Evolutionary conservation across 2,888 invertebrate species (phyloP).

Genomic region (Catocala fraxini): DNA sequence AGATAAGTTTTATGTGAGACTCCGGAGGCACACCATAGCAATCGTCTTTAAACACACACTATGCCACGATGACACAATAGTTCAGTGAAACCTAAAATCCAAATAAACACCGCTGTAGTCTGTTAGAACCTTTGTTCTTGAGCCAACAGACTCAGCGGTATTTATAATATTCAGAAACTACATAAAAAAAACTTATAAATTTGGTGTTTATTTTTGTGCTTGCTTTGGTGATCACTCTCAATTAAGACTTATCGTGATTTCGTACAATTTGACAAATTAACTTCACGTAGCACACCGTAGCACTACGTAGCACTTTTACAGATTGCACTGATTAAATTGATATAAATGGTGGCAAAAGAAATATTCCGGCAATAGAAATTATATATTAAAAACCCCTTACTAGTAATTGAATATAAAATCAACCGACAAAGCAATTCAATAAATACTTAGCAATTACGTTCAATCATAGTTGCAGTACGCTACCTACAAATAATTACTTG

Average conservation of each 20-base stretch:
- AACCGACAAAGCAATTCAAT: conserved; percentile 1
- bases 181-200: conserved; percentile 15
- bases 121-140: conserved; percentile 83
- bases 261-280: neutral
- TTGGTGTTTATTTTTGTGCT: conserved; percentile 16
- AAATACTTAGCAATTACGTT: neutral
- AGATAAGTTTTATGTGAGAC: conserved; percentile 68
- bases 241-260: conserved; percentile 52
- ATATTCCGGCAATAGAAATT: neutral
- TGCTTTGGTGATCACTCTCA: conserved; percentile 62
- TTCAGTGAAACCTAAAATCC: conserved; percentile 28
- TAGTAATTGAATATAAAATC: conserved; percentile 8
- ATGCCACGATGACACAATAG: conserved; percentile 22
- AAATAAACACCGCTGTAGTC: conserved; percentile 76
- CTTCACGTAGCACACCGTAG: conserved; percentile 8
- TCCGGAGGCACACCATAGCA: conserved; percentile 79
- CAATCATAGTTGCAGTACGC: neutral
- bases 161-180: conserved; percentile 56
- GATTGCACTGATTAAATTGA: neutral
- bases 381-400: neutral
- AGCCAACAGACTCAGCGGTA: conserved; percentile 82
- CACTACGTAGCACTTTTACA: neutral
- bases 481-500: neutral
- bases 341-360: neutral
- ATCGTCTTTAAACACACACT: conserved; percentile 25